Percentiles rank a stretch among this genome's conserved stretches.
phyloP scores from a whole-genome alignment of 2,797 vertebrate species.

The Sebastes hubbsi region DNA sequence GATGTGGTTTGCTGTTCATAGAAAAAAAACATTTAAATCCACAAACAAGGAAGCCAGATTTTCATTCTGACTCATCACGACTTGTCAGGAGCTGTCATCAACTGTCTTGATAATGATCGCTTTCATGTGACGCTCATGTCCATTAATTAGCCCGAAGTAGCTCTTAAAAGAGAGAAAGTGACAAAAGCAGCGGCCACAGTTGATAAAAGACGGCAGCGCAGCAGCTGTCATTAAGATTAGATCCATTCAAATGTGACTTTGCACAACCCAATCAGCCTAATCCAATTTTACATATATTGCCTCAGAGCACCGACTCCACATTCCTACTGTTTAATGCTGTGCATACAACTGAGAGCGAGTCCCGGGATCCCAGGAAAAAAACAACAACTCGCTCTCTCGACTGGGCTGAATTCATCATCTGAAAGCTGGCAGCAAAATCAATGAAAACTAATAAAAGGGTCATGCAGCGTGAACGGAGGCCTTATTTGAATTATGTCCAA shows the following conservation, averaged over 20 bases:
- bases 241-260: constrained; percentile 24
- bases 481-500: constrained; percentile 67
- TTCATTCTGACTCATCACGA: neutral
- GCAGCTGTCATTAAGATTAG: constrained; percentile 13
- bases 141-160: neutral
- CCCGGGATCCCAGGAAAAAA: constrained; percentile 45
- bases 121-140: neutral
- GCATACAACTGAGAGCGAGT: constrained; percentile 36
- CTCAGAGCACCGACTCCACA: constrained; percentile 21
- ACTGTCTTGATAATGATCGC: neutral
- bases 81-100: neutral
- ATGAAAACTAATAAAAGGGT: constrained; percentile 70
- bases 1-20: neutral
- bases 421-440: constrained; percentile 70
- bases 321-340: constrained; percentile 44
- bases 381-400: constrained; percentile 55
- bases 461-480: constrained; percentile 54
- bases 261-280: constrained; percentile 39
- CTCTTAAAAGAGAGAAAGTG: neutral
- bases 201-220: neutral
- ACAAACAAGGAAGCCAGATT: neutral
- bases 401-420: constrained; percentile 60
- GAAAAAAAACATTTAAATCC: neutral
- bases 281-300: constrained; percentile 34
- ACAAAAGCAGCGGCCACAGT: neutral